A percentile compares a stretch with the other conserved stretches of the same genome.
Evolutionary conservation across 2,888 invertebrate species (phyloP).

Genomic region (Drosophila prolongata): DNA sequence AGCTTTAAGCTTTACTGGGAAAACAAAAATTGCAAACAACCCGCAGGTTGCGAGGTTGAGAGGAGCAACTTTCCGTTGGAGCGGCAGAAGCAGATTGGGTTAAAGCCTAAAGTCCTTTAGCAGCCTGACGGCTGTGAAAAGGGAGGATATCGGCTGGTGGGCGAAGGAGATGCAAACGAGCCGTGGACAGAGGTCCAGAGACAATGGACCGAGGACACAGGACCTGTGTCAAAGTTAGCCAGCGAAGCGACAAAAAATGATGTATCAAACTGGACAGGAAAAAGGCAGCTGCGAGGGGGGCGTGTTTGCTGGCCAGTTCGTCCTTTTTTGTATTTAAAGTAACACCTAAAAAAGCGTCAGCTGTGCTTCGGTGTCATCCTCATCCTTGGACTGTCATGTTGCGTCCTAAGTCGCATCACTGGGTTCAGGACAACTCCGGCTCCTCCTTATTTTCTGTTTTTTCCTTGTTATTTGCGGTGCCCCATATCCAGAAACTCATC

Average conservation of each 20-base stretch:
- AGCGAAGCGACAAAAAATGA: constrained; percentile 70
- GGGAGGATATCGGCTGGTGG: constrained; percentile 1
- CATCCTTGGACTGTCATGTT: constrained; percentile 50
- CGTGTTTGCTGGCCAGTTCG: constrained; percentile 25
- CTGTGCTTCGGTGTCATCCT: constrained; percentile 38
- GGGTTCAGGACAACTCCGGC: constrained; percentile 17
- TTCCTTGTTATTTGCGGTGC: constrained; percentile 6
- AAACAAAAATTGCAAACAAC: constrained; percentile 21
- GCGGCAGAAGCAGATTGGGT: constrained; percentile 36
- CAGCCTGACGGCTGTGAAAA: constrained; percentile 52
- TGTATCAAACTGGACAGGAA: constrained; percentile 47
- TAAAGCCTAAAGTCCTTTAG: constrained; percentile 63
- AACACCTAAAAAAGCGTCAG: constrained; percentile 62
- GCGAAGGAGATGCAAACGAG: constrained; percentile 37
- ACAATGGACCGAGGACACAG: constrained; percentile 10
- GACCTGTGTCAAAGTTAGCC: constrained; percentile 56
- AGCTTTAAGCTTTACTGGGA: constrained; percentile 35
- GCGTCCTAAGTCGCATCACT: constrained; percentile 32
- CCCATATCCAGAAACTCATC: constrained; percentile 14
- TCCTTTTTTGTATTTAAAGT: constrained; percentile 62
- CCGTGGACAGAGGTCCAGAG: constrained; percentile 20
- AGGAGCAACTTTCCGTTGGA: constrained; percentile 41
- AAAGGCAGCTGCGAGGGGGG: constrained; percentile 15
- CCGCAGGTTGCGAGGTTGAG: constrained; percentile 27
- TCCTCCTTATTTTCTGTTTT: constrained; percentile 2